Conservation (phyloP, 2,797 vertebrate species). For the Phrynocephalus forsythii region DNA sequence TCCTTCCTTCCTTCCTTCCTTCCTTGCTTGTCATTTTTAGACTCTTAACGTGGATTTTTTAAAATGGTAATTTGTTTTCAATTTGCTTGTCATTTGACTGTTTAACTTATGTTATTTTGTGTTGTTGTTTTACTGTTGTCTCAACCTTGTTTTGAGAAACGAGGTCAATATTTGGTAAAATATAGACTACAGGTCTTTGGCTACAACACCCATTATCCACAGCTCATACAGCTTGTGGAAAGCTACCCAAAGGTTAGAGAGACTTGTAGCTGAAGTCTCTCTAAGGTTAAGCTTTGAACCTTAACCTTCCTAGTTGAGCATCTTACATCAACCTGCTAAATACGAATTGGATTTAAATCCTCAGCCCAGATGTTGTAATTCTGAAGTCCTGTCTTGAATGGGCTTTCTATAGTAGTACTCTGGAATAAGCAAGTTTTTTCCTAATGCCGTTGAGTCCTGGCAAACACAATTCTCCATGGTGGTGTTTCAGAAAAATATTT, state of each 20-base stretch:
- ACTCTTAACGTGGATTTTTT: too few relatives aligned
- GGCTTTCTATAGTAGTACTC: not conserved
- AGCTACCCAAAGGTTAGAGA: not conserved
- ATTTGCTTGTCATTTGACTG: too few relatives aligned
- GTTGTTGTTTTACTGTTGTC: too few relatives aligned
- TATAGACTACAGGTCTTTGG: not conserved
- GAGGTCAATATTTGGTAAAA: too few relatives aligned
- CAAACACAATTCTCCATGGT: not conserved
- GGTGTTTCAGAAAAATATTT: not conserved
- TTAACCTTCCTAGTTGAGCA: not conserved
- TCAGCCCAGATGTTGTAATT: not conserved
- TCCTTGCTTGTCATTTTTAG: too few relatives aligned
- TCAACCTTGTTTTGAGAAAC: too few relatives aligned
- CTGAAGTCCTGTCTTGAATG: not conserved
- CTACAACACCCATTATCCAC: not conserved
- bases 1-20: too few relatives aligned
- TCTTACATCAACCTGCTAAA: not conserved
- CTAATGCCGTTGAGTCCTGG: not conserved
- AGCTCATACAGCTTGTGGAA: not conserved
- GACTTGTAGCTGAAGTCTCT: not conserved
- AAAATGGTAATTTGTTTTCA: too few relatives aligned
- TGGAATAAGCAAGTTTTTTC: not conserved
- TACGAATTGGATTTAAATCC: not conserved
- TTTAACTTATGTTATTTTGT: too few relatives aligned
- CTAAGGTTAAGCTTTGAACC: too few relatives aligned